Base-by-base conservation (phyloP, 37 sponge, comb jelly and placozoan species). In the Ephydatia muelleri region DNA sequence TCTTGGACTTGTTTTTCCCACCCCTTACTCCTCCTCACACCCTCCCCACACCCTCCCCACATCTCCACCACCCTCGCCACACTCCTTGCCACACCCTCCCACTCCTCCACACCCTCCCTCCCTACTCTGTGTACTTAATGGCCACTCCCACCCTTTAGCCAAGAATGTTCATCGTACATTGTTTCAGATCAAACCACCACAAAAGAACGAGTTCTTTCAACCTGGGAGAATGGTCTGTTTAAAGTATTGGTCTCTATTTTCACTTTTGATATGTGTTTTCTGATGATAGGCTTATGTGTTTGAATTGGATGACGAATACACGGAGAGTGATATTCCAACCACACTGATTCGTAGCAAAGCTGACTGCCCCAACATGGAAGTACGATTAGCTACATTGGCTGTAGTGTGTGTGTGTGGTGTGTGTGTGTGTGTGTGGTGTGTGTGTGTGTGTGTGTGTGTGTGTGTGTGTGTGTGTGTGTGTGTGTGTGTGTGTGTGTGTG, bases 321-420 rank as follows among this genome's bases (percentile, higher is more conserved):
- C 93, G 6, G 97, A 97, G 78, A 92, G 90, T 78, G 99, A 99
- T 38, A 93, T 99, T 27, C 99, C 99, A 0, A 99, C 98, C 0
- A 97, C 97, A 0, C 86, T 99, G 32, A 91, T 99, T 28, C 47
- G 99, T 35, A 97, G 97, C 82, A 97, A 95, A 72, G 96, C 99
- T 35, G 99, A 99, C 71, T 92, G 94, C 49, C 98, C 96, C 37
- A 83, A 76, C 16, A 25, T 73, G 39, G 88, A 93, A 91, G 95
- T 94, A 23, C n/a, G n/a, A n/a, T n/a, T n/a, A n/a, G n/a, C n/a
- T n/a, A n/a, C n/a, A n/a, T n/a, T n/a, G n/a, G n/a, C n/a, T n/a
- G n/a, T n/a, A n/a, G n/a, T n/a, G n/a, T 28, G 75, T 82, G 39
- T 4, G 47, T 33, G 26, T n/a, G 23, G 48, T 49, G 68, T 31